These are phyloP conservation scores for Heliconius ismenius DNA, from an alignment of 2,888 invertebrate species.

Conservation along the genomic window DNA sequence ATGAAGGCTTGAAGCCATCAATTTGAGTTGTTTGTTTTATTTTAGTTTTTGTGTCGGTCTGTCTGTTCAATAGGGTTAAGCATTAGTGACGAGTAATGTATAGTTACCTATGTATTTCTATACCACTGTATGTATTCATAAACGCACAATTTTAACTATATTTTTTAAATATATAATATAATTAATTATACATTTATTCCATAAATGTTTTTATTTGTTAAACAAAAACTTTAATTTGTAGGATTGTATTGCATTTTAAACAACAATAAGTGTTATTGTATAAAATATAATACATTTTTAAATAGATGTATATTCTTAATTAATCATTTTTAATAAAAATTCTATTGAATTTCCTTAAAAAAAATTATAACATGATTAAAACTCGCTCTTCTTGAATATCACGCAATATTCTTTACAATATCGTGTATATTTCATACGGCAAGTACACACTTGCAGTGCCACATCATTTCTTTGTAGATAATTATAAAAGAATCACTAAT, in stretches of 20 bases:
- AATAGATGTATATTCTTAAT: no score
- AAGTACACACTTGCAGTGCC: no score
- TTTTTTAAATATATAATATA: neutral
- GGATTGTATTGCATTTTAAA: no score
- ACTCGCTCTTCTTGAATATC: neutral
- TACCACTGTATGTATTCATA: neutral
- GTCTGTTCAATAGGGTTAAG: slow-evolving; percentile 33
- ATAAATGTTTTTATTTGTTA: neutral
- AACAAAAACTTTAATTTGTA: no score
- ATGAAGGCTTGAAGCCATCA: slow-evolving; percentile 47
- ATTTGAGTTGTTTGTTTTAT: slow-evolving; percentile 52
- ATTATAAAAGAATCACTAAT: no score
- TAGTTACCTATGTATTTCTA: no score
- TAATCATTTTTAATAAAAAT: neutral
- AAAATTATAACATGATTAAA: neutral
- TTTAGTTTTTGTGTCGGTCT: slow-evolving; percentile 46
- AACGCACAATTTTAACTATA: neutral
- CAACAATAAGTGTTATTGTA: no score
- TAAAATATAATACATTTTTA: no score
- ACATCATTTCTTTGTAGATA: no score
- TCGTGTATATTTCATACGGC: no score
- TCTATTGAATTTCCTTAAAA: neutral
- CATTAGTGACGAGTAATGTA: slow-evolving; percentile 27
- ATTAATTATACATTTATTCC: neutral
- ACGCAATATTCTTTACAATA: no score